phyloP scores from a whole-genome alignment of 2,797 vertebrate genomes.

The Harpagifer antarcticus region DNA sequence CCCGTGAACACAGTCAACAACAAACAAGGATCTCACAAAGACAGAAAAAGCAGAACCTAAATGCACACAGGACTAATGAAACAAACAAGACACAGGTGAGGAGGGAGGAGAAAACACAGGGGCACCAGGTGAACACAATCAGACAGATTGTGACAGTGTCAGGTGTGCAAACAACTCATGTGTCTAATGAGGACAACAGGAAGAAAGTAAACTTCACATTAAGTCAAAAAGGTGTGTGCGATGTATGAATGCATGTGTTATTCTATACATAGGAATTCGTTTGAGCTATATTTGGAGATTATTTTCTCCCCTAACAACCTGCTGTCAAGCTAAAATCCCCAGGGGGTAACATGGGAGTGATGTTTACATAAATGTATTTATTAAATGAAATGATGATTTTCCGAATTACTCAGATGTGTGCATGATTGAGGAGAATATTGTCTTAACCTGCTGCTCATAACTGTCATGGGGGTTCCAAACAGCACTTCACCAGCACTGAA shows the following conservation, averaged over 20 bases:
- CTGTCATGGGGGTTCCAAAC: not conserved
- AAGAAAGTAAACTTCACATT: constrained; percentile 1
- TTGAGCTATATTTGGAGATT: constrained; percentile 10
- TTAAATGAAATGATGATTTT: too few relatives aligned
- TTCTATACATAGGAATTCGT: constrained; percentile 11
- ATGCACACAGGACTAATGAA: too few relatives aligned
- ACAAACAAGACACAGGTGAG: too few relatives aligned
- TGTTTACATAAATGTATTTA: constrained; percentile 9
- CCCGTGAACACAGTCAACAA: too few relatives aligned
- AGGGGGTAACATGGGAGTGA: not conserved
- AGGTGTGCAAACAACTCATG: constrained; percentile 18
- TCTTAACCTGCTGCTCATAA: not conserved
- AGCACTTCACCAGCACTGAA: not conserved
- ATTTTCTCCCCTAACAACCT: constrained; percentile 29
- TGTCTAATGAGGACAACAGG: not conserved
- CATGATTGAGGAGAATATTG: not conserved
- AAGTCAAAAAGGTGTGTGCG: not conserved
- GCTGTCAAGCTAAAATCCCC: constrained; percentile 27
- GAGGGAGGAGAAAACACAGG: too few relatives aligned
- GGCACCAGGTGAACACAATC: too few relatives aligned
- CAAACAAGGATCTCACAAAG: too few relatives aligned
- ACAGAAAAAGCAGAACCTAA: too few relatives aligned
- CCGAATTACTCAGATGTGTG: not conserved
- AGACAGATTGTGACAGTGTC: too few relatives aligned
- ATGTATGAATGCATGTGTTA: not conserved